Percentiles rank a stretch among this genome's conserved stretches.
Conservation (phyloP, 1,140 invertebrate genomes). For the Drosophila nasuta region DNA sequence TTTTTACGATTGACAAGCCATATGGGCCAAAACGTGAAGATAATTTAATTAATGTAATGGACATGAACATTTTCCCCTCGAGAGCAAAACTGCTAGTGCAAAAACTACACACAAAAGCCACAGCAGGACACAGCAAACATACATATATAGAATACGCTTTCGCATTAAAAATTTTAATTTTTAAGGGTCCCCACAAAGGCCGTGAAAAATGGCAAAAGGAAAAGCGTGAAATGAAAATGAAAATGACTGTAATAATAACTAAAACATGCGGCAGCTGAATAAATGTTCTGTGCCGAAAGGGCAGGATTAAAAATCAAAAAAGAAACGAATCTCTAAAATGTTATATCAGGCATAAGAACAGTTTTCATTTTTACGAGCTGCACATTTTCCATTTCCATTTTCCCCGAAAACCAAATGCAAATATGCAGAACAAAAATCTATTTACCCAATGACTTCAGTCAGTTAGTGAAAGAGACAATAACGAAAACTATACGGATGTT, state of each 20-base stretch:
- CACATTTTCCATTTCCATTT: conserved; percentile 50
- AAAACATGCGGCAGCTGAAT: conserved; percentile 12
- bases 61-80: conserved; percentile 34
- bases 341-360: not conserved
- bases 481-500: conserved; percentile 24
- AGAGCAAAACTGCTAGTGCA: conserved; percentile 1
- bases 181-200: conserved; percentile 23
- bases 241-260: conserved; percentile 8
- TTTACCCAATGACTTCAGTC: conserved; percentile 47
- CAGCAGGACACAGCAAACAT: conserved; percentile 19
- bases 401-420: conserved; percentile 41
- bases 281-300: not conserved
- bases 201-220: not conserved
- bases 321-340: not conserved
- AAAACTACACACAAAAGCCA: conserved; percentile 22
- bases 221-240: conserved; percentile 1
- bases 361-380: conserved; percentile 2
- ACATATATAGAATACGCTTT: conserved; percentile 2
- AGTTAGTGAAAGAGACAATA: conserved; percentile 37
- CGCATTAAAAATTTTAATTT: conserved; percentile 30
- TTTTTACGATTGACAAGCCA: conserved; percentile 70
- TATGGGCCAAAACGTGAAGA: conserved; percentile 47
- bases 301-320: not conserved
- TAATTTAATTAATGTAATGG: conserved; percentile 81
- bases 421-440: conserved; percentile 45